Evolutionary conservation across 1,140 invertebrate species (phyloP).

Genomic region (Caenorhabditis brenneri): DNA sequence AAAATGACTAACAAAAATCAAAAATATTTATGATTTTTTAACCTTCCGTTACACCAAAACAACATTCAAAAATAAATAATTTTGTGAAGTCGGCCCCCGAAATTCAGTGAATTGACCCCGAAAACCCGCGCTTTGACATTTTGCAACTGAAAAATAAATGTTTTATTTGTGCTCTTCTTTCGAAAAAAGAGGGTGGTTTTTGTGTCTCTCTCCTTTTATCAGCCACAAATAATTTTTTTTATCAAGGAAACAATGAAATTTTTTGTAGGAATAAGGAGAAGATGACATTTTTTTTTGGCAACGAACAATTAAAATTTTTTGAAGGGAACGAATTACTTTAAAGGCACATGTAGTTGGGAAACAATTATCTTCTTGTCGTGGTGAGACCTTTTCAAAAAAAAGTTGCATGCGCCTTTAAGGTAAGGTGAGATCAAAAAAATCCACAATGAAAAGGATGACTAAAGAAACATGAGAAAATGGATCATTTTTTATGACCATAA

Average conservation of each 20-base stretch:
- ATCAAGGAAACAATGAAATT: not conserved
- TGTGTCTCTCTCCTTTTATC: not conserved
- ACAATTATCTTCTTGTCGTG: too few relatives aligned
- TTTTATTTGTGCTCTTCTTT: not conserved
- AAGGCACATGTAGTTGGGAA: not conserved
- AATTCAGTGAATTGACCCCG: too few relatives aligned
- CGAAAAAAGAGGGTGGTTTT: not conserved
- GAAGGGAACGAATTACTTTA: not conserved
- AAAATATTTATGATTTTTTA: too few relatives aligned
- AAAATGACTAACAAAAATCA: too few relatives aligned
- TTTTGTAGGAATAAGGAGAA: not conserved
- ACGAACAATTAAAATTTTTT: conserved; percentile 31
- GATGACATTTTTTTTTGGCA: not conserved
- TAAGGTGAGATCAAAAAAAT: too few relatives aligned
- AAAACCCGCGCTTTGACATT: too few relatives aligned
- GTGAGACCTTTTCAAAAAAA: too few relatives aligned
- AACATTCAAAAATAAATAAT: too few relatives aligned
- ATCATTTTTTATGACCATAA: not conserved
- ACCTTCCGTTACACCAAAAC: too few relatives aligned
- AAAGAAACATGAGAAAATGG: not conserved
- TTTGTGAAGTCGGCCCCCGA: too few relatives aligned
- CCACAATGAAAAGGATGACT: not conserved
- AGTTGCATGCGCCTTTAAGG: too few relatives aligned
- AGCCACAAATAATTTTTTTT: not conserved
- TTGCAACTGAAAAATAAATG: too few relatives aligned